These are phyloP conservation scores for Lottia scabra DNA, from an alignment of 2,888 invertebrate genomes.

Conservation along the genomic window DNA sequence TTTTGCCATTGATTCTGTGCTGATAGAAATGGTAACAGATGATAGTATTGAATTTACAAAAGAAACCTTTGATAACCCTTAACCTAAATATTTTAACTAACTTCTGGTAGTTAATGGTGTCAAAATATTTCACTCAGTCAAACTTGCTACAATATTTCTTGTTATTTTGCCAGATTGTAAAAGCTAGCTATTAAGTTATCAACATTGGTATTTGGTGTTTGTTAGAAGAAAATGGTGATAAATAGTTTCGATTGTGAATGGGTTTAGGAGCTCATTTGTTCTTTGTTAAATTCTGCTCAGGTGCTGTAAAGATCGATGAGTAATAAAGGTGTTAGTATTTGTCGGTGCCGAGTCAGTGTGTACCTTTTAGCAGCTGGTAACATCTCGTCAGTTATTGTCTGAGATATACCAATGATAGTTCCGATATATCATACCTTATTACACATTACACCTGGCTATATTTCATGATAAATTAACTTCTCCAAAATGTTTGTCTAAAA, in stretches of 20 bases:
- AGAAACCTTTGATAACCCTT: background rate
- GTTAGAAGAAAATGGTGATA: background rate
- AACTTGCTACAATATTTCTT: background rate
- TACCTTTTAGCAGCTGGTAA: too few relatives aligned
- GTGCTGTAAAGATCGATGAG: background rate
- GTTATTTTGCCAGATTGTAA: background rate
- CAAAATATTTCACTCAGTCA: background rate
- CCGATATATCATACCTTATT: too few relatives aligned
- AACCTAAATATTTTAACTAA: background rate
- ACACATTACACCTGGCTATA: too few relatives aligned
- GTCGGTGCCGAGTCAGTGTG: too few relatives aligned
- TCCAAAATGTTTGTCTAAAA: too few relatives aligned
- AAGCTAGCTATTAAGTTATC: background rate
- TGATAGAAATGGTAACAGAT: background rate
- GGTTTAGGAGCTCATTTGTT: background rate
- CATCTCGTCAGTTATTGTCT: background rate
- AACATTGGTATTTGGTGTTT: background rate
- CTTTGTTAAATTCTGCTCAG: background rate
- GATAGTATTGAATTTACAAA: background rate
- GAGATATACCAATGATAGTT: too few relatives aligned
- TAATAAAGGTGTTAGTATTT: background rate
- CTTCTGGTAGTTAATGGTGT: background rate
- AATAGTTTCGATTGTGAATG: background rate
- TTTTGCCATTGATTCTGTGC: background rate
- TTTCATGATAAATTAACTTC: too few relatives aligned